A percentile compares a stretch with the other conserved stretches of the same genome.
Evolutionary conservation across 1,140 invertebrate genomes (phyloP).

Genomic region (Babylonia areolata): DNA sequence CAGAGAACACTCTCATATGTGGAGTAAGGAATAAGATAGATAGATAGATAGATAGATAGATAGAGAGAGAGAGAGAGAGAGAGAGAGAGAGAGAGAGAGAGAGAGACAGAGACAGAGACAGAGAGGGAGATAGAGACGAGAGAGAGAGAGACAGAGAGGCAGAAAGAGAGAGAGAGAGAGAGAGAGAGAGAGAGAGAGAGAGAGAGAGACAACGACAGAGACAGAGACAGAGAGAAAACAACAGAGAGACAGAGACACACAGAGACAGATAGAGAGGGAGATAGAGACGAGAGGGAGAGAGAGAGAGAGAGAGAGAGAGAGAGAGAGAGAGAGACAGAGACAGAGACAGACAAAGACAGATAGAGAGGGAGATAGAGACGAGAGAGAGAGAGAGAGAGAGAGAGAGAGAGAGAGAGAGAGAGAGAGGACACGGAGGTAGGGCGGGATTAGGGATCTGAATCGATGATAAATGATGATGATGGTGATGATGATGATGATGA

Average conservation of each 20-base stretch:
- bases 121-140: slow-evolving; percentile 13
- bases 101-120: slow-evolving; percentile 24
- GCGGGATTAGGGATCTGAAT: no score
- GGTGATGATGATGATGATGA: no score
- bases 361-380: neutral
- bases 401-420: neutral
- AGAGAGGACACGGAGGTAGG: no score
- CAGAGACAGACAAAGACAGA: neutral
- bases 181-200: slow-evolving; percentile 18
- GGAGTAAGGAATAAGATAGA: neutral
- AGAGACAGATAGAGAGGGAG: slow-evolving; percentile 9
- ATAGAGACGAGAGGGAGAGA: neutral
- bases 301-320: slow-evolving; percentile 25
- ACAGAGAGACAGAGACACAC: slow-evolving; percentile 24
- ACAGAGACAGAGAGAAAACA: slow-evolving; percentile 25
- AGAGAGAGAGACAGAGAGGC: slow-evolving; percentile 11
- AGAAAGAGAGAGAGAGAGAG: slow-evolving; percentile 1
- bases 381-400: neutral
- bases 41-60: neutral
- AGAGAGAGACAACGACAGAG: slow-evolving; percentile 3
- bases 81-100: slow-evolving; percentile 1
- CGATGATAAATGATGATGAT: no score
- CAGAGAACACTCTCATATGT: no score
- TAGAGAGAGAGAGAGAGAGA: neutral
- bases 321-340: slow-evolving; percentile 5